Evolutionary conservation across 2,888 invertebrate species (phyloP).

Genomic region (Ypsolopha sequella): DNA sequence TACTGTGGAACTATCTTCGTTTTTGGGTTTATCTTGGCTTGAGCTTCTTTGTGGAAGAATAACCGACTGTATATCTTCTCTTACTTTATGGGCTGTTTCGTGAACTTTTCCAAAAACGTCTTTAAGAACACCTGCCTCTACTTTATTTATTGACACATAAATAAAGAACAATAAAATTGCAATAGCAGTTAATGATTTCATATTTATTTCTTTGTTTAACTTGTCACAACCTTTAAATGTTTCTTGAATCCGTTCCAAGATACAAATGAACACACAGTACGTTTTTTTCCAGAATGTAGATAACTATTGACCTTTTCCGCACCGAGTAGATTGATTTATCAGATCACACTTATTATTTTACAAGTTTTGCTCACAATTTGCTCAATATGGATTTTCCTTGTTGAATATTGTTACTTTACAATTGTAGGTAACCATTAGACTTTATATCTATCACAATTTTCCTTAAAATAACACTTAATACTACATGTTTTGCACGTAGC

Average conservation of each 20-base stretch:
- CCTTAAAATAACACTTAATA: too few species aligned
- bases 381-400: too few species aligned
- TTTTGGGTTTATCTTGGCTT: neutral
- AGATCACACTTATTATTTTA: too few species aligned
- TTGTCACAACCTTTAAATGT: neutral
- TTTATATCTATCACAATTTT: too few species aligned
- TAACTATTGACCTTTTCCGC: neutral
- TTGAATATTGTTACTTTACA: too few species aligned
- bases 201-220: slow-evolving; percentile 2
- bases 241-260: too few species aligned
- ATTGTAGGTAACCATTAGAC: too few species aligned
- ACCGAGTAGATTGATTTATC: too few species aligned
- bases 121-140: slow-evolving; percentile 22
- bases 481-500: too few species aligned
- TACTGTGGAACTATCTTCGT: neutral
- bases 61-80: slow-evolving; percentile 19
- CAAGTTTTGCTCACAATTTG: too few species aligned
- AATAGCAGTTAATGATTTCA: neutral
- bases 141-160: slow-evolving; percentile 4
- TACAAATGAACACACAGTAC: too few species aligned
- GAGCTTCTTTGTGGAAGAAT: slow-evolving; percentile 8
- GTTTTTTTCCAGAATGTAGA: neutral
- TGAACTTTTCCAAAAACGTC: slow-evolving; percentile 25
- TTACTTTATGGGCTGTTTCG: slow-evolving; percentile 19
- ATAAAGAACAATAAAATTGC: neutral